Evolutionary conservation across 2,888 invertebrate genomes (phyloP).

Genomic region (Arge pagana): DNA sequence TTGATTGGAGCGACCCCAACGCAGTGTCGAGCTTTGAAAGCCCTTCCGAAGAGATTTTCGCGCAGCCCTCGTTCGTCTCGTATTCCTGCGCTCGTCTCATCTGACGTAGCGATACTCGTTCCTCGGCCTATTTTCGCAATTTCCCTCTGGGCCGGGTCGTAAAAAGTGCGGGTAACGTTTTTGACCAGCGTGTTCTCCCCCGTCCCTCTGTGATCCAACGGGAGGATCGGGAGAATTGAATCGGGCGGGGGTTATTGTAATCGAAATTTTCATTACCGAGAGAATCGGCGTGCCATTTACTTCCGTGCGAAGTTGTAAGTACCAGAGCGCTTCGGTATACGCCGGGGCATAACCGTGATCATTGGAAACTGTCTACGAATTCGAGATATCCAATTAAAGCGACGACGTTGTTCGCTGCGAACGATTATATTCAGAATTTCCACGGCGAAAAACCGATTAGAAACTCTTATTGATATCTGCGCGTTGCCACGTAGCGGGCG

Average conservation of each 20-base stretch:
- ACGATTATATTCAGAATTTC: too few species aligned
- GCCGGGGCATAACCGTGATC: background rate
- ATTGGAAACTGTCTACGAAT: background rate
- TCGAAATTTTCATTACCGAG: conserved; percentile 55
- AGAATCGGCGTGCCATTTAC: conserved; percentile 46
- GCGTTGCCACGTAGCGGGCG: too few species aligned
- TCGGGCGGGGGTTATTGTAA: conserved; percentile 14
- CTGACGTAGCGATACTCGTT: conserved; percentile 10
- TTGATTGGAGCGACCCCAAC: conserved; percentile 20
- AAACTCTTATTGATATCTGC: too few species aligned
- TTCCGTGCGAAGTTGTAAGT: background rate
- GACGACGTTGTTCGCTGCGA: background rate
- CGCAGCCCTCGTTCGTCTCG: conserved; percentile 32
- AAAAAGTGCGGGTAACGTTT: too few species aligned
- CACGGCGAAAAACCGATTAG: too few species aligned
- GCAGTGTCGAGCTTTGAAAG: conserved; percentile 22
- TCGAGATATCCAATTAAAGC: conserved; percentile 8
- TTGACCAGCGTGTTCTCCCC: too few species aligned
- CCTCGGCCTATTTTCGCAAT: background rate
- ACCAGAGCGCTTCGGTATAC: background rate
- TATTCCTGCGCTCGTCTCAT: conserved; percentile 31
- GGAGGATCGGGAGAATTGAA: conserved; percentile 41
- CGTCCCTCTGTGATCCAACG: too few species aligned
- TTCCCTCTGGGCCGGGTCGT: too few species aligned
- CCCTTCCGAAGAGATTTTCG: conserved; percentile 30